Conservation (phyloP, 1,140 invertebrate genomes). For the Pseudomyrmex flavicornis region DNA sequence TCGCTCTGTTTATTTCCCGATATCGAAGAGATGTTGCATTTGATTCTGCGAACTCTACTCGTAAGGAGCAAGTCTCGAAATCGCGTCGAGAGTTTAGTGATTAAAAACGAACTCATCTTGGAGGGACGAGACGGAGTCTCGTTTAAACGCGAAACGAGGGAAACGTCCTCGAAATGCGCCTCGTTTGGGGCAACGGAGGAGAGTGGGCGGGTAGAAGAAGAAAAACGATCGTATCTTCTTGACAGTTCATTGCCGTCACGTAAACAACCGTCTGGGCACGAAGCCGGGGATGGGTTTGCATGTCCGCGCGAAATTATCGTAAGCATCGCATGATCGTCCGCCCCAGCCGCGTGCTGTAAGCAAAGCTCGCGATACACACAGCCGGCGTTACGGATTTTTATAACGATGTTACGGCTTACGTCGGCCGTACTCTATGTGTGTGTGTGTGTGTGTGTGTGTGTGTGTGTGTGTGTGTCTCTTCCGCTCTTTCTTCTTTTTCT, state of each 20-base stretch:
- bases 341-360: conserved; percentile 22
- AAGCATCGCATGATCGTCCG: conserved; percentile 54
- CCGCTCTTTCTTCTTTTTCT: too few relatives aligned
- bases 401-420: conserved; percentile 33
- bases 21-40: too few relatives aligned
- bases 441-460: neutral
- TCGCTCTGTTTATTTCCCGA: too few relatives aligned
- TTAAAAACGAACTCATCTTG: neutral
- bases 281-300: conserved; percentile 47
- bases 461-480: too few relatives aligned
- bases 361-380: conserved; percentile 42
- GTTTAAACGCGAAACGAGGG: conserved; percentile 45
- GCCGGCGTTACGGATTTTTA: conserved; percentile 32
- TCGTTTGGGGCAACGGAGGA: conserved; percentile 24
- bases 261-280: conserved; percentile 48
- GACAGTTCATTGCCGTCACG: conserved; percentile 64
- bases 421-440: neutral
- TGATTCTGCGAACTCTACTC: too few relatives aligned
- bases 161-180: conserved; percentile 31
- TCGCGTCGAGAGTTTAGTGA: neutral
- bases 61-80: too few relatives aligned
- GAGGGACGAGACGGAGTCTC: neutral
- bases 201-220: conserved; percentile 27
- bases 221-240: conserved; percentile 56
- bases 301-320: conserved; percentile 55